Evolutionary conservation across 1,140 invertebrate species (phyloP).

Genomic region (Cephus cinctus): DNA sequence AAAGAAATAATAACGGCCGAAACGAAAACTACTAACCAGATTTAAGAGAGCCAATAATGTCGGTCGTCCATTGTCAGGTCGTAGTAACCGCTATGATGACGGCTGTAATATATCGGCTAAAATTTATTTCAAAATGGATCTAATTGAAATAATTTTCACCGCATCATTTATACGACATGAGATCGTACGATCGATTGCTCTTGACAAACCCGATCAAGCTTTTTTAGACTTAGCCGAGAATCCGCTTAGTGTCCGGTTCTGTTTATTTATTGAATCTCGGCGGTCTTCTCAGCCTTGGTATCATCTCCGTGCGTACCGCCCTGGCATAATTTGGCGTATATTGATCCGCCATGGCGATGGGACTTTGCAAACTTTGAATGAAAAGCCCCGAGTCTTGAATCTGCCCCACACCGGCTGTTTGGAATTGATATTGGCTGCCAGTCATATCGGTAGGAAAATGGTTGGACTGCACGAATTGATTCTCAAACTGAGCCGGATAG

Average conservation of each 20-base stretch:
- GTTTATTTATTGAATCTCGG: conserved; percentile 40
- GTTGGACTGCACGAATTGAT: conserved; percentile 37
- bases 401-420: conserved; percentile 31
- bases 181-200: conserved; percentile 2
- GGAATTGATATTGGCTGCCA: conserved; percentile 36
- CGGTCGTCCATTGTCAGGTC: too few relatives aligned
- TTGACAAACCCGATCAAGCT: conserved; percentile 5
- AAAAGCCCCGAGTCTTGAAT: conserved; percentile 40
- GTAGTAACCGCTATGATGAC: too few relatives aligned
- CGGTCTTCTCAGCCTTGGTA: conserved; percentile 34
- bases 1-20: too few relatives aligned
- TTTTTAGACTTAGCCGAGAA: too few relatives aligned
- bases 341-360: conserved; percentile 40
- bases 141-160: conserved; percentile 55
- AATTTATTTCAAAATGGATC: conserved; percentile 57
- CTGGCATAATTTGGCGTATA: conserved; percentile 41
- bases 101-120: conserved; percentile 36
- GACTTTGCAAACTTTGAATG: conserved; percentile 37
- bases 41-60: too few relatives aligned
- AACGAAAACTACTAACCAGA: too few relatives aligned
- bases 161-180: conserved; percentile 26
- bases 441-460: conserved; percentile 35
- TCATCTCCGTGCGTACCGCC: conserved; percentile 36
- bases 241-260: neutral
- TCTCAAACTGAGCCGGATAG: conserved; percentile 35